Evolutionary conservation across 2,113 vertebrate genomes (phyloP), one percentile per base, ranked within the genome.

Genomic region (Centropus unirufus): DNA sequence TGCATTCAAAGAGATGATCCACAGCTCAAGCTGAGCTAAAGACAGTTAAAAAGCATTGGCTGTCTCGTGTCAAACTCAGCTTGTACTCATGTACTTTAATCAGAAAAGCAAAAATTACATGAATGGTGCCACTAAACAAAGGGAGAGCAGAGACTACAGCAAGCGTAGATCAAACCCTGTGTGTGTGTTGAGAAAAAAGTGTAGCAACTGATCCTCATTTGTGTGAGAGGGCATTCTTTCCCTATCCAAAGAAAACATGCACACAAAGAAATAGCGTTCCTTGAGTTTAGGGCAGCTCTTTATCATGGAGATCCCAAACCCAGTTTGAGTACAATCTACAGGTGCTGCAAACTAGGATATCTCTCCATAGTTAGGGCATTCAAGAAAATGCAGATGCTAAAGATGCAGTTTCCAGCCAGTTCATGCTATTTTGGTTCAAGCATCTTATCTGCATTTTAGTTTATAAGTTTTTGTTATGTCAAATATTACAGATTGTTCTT

Each of bases 81-180:
- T 84, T 67, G 26, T 76, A 80, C 40, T 90, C 49, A 21, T 7
- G n/a, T 57, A 64, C 69, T 89, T 94, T 55, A 75, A 91, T 68
- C 81, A 90, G 63, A 93, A 94, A 87, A 81, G 54, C 61, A 75
- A 69, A 78, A 76, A 87, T 91, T 91, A 49, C n/a, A 52, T 54
- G 79, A 95, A 52, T 1, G 17, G 57, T 72, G 57, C 34, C 67
- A 64, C 52, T 54, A 49, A 91, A 76, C 1, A 9, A 67, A 84
- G 52, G n/a, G n/a, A 87, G 44, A 91, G 32, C 57, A 78, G 58
- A 64, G 86, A 78, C 19, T 63, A 67, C 69, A 91, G 58, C 58
- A 69, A 85, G n/a, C 70, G 68, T 3, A 62, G 87, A 61, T 85
- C 40, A 87, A 85, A 79, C 36, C 16, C 40, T 57, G 15, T 16